These are phyloP conservation scores for Ophion obscuratus DNA, from an alignment of 2,888 invertebrate species.

Conservation along the genomic window DNA sequence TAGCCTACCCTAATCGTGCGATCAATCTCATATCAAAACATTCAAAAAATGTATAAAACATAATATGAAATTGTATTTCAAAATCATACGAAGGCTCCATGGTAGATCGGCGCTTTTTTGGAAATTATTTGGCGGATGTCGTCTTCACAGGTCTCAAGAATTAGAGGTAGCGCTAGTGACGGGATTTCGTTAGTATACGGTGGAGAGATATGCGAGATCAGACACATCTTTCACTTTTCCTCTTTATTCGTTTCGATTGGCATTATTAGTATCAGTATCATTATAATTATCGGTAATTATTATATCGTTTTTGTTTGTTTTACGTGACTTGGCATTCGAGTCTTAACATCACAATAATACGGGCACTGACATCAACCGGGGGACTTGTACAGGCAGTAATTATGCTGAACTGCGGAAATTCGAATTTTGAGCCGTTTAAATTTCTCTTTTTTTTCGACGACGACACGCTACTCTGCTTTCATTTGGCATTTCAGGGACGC, in stretches of 20 bases:
- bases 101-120: too few relatives aligned
- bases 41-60: too few relatives aligned
- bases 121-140: too few relatives aligned
- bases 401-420: slow-evolving; percentile 8
- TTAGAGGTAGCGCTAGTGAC: neutral
- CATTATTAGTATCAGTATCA: slow-evolving; percentile 30
- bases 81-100: too few relatives aligned
- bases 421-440: slow-evolving; percentile 16
- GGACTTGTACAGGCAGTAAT: slow-evolving; percentile 31
- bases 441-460: neutral
- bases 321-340: slow-evolving; percentile 36
- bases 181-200: neutral
- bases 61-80: too few relatives aligned
- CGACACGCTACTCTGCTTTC: neutral
- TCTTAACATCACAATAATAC: slow-evolving; percentile 48
- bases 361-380: slow-evolving; percentile 43
- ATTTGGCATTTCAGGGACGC: neutral
- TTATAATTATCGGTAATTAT: slow-evolving; percentile 27
- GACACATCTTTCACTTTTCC: slow-evolving; percentile 7
- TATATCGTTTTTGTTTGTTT: slow-evolving; percentile 32
- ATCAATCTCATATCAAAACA: too few relatives aligned
- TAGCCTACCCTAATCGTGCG: too few relatives aligned
- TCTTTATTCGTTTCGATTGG: slow-evolving; percentile 29
- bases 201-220: neutral
- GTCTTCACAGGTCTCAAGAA: neutral